Conservation (phyloP, 2,113 vertebrate species). For the Mixornis gularis region DNA sequence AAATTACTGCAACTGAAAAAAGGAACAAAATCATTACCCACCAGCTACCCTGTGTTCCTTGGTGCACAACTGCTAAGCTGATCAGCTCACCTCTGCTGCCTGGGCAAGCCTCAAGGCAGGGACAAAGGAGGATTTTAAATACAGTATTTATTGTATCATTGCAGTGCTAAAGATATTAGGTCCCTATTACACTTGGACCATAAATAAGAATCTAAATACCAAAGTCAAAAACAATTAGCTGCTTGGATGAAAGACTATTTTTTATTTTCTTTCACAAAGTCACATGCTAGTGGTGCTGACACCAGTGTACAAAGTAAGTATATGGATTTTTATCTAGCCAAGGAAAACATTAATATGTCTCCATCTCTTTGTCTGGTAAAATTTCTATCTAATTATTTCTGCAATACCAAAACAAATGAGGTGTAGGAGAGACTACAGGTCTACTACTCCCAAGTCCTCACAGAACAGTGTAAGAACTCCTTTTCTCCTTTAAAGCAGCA, state of each 20-base stretch:
- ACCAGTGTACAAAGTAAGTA: neutral
- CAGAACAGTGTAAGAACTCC: neutral
- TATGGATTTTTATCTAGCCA: neutral
- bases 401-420: neutral
- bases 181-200: neutral
- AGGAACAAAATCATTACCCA: neutral
- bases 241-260: neutral
- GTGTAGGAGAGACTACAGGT: neutral
- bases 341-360: neutral
- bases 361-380: neutral
- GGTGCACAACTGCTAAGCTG: neutral
- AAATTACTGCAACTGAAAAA: neutral
- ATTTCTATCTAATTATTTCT: neutral
- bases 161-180: neutral
- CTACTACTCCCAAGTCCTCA: neutral
- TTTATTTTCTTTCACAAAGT: neutral
- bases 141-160: neutral
- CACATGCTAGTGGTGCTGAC: neutral
- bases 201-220: neutral
- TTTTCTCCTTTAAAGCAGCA: neutral
- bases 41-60: neutral
- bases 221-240: neutral
- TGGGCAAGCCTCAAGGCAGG: neutral
- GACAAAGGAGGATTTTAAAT: neutral
- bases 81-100: neutral